Conservation (phyloP, 2,888 invertebrate species). For the Fragum sueziense region DNA sequence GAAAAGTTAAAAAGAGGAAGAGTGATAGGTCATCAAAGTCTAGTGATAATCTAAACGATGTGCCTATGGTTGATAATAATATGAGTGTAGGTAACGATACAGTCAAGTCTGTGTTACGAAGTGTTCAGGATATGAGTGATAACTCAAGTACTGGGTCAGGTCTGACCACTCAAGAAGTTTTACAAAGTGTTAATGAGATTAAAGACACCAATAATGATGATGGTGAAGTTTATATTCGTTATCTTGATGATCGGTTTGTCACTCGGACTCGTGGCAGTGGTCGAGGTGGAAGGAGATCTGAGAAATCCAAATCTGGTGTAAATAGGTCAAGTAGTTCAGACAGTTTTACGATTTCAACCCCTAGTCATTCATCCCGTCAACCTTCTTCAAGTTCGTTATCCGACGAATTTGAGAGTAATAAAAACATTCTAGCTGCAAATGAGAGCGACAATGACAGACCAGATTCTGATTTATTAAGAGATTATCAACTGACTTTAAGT, state of each 20-base stretch:
- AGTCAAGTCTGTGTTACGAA: slow-evolving; percentile 64
- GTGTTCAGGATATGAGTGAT: slow-evolving; percentile 65
- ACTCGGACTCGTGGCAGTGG: slow-evolving; percentile 61
- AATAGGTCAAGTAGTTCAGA: slow-evolving; percentile 66
- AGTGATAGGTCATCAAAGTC: slow-evolving; percentile 14
- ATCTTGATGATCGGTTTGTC: slow-evolving; percentile 73
- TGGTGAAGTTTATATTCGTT: slow-evolving; percentile 60
- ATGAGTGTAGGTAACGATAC: slow-evolving; percentile 53
- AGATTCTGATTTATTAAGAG: slow-evolving; percentile 71
- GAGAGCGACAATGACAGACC: slow-evolving; percentile 67
- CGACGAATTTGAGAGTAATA: slow-evolving; percentile 65
- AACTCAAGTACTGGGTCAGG: slow-evolving; percentile 59
- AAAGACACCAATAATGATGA: slow-evolving; percentile 54
- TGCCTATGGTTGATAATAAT: slow-evolving; percentile 2
- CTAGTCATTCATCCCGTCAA: slow-evolving; percentile 69
- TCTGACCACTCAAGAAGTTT: slow-evolving; percentile 63
- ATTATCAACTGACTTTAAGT: slow-evolving; percentile 74
- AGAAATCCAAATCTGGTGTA: slow-evolving; percentile 53
- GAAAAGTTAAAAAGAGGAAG: slow-evolving; percentile 17
- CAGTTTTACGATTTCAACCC: slow-evolving; percentile 75
- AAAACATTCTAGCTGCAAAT: slow-evolving; percentile 55
- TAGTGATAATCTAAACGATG: slow-evolving; percentile 2
- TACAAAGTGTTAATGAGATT: slow-evolving; percentile 65
- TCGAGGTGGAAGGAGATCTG: slow-evolving; percentile 37
- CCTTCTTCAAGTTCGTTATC: slow-evolving; percentile 71